phyloP scores from a whole-genome alignment of 2,113 vertebrate species.

The Thamnophis sirtalis region DNA sequence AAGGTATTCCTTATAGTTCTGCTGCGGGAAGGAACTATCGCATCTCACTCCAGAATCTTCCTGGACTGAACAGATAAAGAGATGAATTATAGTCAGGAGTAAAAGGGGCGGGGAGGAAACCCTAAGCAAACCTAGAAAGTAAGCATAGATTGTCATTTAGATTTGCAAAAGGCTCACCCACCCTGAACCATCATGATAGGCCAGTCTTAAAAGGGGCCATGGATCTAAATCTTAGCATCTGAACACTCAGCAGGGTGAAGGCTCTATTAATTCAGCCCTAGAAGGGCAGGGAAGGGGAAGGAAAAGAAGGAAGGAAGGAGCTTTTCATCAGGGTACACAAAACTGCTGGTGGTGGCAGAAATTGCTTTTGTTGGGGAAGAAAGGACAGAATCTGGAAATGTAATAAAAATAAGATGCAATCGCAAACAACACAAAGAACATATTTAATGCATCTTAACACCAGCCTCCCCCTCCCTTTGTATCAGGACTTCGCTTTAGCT shows the following conservation, averaged over 20 bases:
- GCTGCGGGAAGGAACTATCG: not conserved
- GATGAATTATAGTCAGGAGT: not conserved
- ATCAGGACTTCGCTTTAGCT: conserved; percentile 29
- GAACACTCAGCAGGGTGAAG: conserved; percentile 32
- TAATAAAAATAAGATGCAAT: conserved; percentile 45
- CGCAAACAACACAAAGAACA: conserved; percentile 55
- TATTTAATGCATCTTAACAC: conserved; percentile 50
- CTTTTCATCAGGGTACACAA: not conserved
- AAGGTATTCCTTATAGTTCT: not conserved
- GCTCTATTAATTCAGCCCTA: conserved; percentile 43
- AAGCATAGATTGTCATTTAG: conserved; percentile 19
- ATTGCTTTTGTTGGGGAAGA: conserved; percentile 39
- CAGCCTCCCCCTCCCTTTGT: conserved; percentile 7
- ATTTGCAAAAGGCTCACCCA: conserved; percentile 6
- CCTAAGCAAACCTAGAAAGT: conserved; percentile 20
- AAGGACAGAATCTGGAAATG: conserved; percentile 46
- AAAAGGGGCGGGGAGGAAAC: not conserved
- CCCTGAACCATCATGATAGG: not conserved
- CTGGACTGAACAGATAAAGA: not conserved
- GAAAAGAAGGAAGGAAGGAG: conserved; percentile 12
- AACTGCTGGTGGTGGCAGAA: conserved; percentile 46
- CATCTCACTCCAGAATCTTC: not conserved
- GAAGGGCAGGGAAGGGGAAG: conserved; percentile 17
- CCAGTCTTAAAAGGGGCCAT: conserved; percentile 30
- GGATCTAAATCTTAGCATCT: conserved; percentile 33